Percentiles rank a stretch among this genome's conserved stretches.
These are phyloP conservation scores for Polyommatus iphigenia DNA, from an alignment of 2,888 invertebrate species.

Conservation along the genomic window DNA sequence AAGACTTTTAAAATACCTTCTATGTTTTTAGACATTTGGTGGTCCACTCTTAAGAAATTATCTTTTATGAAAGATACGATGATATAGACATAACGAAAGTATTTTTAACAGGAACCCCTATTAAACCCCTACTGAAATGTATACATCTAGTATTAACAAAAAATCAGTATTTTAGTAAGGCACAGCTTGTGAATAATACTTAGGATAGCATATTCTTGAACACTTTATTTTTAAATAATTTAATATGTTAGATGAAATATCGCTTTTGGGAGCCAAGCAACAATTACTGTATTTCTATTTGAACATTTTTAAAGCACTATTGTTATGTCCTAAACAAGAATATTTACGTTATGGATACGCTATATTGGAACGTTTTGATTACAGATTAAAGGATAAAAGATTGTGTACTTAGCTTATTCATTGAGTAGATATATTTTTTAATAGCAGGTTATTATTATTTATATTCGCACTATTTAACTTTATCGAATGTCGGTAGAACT, in stretches of 20 bases:
- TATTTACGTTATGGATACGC: background rate
- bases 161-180: constrained; percentile 34
- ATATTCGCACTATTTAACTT: no score
- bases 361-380: no score
- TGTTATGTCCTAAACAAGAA: background rate
- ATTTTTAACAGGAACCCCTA: background rate
- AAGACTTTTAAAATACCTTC: background rate
- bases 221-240: background rate
- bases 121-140: constrained; percentile 26
- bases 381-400: no score
- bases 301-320: no score
- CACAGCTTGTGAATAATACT: constrained; percentile 36
- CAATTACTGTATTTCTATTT: no score
- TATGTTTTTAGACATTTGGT: background rate
- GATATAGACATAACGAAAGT: background rate
- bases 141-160: constrained; percentile 25
- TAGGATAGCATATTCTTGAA: constrained; percentile 11
- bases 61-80: background rate
- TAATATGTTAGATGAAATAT: constrained; percentile 14
- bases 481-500: no score
- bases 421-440: no score
- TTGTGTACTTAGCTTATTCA: no score
- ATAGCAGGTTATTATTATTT: no score
- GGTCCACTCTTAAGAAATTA: background rate
- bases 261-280: background rate